Conservation (phyloP, 2,888 invertebrate species). For the Exocentrus adspersus region DNA sequence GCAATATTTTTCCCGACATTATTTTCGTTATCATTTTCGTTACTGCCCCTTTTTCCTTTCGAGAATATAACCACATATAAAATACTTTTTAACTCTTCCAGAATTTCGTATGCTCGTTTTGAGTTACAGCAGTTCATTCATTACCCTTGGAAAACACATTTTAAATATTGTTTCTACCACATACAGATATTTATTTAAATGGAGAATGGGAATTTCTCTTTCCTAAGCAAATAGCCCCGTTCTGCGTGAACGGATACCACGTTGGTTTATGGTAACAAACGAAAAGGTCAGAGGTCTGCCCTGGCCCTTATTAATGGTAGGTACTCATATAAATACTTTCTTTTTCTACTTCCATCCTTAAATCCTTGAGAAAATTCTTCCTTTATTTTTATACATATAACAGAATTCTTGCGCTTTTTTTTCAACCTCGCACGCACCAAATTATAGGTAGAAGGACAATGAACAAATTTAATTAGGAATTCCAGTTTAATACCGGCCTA, state of each 20-base stretch:
- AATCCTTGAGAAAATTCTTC: background rate
- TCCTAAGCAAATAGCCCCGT: background rate
- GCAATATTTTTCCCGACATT: too few relatives aligned
- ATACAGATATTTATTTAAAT: background rate
- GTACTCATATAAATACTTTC: background rate
- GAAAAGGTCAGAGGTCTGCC: background rate
- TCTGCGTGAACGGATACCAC: background rate
- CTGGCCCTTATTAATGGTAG: background rate
- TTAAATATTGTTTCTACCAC: too few relatives aligned
- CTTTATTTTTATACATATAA: too few relatives aligned
- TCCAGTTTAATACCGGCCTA: background rate
- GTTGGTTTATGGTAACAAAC: background rate
- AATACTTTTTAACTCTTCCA: too few relatives aligned
- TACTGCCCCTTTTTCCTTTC: too few relatives aligned
- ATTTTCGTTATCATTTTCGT: too few relatives aligned
- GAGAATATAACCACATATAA: too few relatives aligned
- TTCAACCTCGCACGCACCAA: background rate
- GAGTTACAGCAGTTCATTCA: too few relatives aligned
- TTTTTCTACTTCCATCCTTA: background rate
- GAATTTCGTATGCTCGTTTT: too few relatives aligned
- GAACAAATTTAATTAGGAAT: background rate
- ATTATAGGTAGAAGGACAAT: background rate
- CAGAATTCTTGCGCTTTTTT: background rate
- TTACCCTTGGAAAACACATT: too few relatives aligned
- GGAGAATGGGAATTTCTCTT: background rate